Base-by-base conservation (phyloP, 2,113 vertebrate species). In the Phasianus colchicus region DNA sequence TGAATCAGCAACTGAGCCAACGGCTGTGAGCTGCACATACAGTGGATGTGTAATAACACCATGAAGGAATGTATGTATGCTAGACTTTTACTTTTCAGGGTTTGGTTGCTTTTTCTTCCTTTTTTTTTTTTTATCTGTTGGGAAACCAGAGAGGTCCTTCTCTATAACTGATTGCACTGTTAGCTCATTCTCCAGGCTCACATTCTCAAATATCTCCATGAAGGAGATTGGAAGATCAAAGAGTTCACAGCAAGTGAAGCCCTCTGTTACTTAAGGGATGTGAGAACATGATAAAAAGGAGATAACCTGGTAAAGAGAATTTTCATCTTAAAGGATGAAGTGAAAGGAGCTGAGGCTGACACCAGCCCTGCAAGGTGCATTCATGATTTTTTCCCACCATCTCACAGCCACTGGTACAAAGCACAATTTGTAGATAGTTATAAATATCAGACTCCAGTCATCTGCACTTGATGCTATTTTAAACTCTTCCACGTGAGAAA, bases 401-500 rank as follows among this genome's bases (percentile, higher is more conserved):
- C 50, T 86, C 83, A 42, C 47, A 91, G 57, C 84, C 70, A 65
- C 38, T 65, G 72, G 73, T 83, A 87, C 21, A 89, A 88, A 91
- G 75, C 58, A 90, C 77, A 92, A 67, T 84, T 90, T 75, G 42
- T 48, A 75, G 63, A 76, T 73, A 86, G 66, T 82, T 92, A 94
- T 57, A 93, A 90, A 76, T 94, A 92, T 45, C 83, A 80, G 71
- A 76, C 71, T 64, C 52, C 11, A 95, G 85, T 88, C 78, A 94
- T 89, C 83, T 80, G 78, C 70, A 80, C 60, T 83, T 87, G 81
- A 75, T 90, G 72, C 74, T 96, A 96, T 95, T 96, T 97, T 84
- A 93, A 94, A 85, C 36, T 74, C 36, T 77, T 90, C 64, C 88
- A 94, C 58, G 75, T 92, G 96, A 96, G 92, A 95, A 89, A 96